Evolutionary conservation across 2,888 invertebrate genomes (phyloP).

Genomic region (Epistrophe eligans): DNA sequence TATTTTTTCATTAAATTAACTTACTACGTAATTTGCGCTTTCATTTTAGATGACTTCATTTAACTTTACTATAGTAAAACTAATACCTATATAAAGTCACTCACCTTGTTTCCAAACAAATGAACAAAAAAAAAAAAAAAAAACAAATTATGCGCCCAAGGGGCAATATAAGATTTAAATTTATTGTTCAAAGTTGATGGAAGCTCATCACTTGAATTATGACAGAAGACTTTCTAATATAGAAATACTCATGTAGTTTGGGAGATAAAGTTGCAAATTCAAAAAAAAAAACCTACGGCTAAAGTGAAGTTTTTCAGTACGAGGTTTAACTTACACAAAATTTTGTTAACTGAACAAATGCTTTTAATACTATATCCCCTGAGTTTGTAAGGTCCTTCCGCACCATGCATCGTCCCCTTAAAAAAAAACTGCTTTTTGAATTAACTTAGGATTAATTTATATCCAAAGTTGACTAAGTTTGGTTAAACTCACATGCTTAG

Average conservation of each 20-base stretch:
- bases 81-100: conserved; percentile 14
- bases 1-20: neutral
- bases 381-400: too few species aligned
- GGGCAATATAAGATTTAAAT: neutral
- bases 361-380: too few species aligned
- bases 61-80: neutral
- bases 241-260: neutral
- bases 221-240: conserved; percentile 1
- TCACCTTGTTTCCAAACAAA: conserved; percentile 16
- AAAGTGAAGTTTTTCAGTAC: too few species aligned
- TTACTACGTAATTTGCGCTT: neutral
- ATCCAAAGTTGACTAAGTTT: too few species aligned
- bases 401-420: too few species aligned
- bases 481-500: too few species aligned
- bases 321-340: too few species aligned
- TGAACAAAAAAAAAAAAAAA: neutral
- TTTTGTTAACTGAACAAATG: too few species aligned
- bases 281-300: neutral
- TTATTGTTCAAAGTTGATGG: conserved; percentile 7
- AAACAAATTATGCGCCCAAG: neutral
- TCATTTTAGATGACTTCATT: conserved; percentile 20
- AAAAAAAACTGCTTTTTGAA: too few species aligned
- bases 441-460: too few species aligned
- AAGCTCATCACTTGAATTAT: neutral
- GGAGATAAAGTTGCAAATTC: neutral